A percentile compares a stretch with the other conserved stretches of the same genome.
Evolutionary conservation across 2,113 vertebrate genomes (phyloP).

Genomic region (Sylvicapra grimmia): DNA sequence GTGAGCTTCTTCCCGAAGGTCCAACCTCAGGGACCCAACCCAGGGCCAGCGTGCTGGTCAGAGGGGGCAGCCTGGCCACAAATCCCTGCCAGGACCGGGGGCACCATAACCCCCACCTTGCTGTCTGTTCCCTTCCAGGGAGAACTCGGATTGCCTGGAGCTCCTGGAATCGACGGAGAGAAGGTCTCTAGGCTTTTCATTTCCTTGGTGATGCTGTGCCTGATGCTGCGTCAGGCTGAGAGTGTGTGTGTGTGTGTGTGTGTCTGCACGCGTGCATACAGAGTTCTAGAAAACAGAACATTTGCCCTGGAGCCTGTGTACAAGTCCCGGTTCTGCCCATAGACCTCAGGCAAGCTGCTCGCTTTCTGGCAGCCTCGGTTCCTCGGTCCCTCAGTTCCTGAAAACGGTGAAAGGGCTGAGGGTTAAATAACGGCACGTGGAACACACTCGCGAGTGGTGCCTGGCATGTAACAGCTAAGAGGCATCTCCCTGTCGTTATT

Average conservation of each 20-base stretch:
- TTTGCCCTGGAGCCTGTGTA: neutral
- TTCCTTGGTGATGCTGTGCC: neutral
- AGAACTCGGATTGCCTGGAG: constrained; percentile 90
- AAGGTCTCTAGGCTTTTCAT: constrained; percentile 78
- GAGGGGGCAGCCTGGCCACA: neutral
- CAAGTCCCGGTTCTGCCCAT: fast-evolving
- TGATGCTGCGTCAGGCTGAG: neutral
- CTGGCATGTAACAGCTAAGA: fast-evolving
- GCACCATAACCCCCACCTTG: neutral
- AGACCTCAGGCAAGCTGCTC: no score
- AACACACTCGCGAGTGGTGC: neutral
- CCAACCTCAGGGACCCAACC: neutral
- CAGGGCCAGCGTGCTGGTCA: fast-evolving
- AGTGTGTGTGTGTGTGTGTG: neutral
- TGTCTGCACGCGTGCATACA: fast-evolving
- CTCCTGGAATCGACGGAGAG: constrained; percentile 88
- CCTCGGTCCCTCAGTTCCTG: neutral
- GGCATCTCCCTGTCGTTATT: no score
- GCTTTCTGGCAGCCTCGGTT: neutral
- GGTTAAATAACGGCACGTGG: neutral
- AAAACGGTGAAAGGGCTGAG: neutral
- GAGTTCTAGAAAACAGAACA: neutral
- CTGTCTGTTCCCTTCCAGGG: constrained; percentile 77
- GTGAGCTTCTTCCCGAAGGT: neutral
- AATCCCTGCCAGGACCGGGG: fast-evolving